Evolutionary conservation across 2,797 vertebrate genomes (phyloP), one percentile per base, ranked within the genome.

Genomic region (Rhinichthys osculus): DNA sequence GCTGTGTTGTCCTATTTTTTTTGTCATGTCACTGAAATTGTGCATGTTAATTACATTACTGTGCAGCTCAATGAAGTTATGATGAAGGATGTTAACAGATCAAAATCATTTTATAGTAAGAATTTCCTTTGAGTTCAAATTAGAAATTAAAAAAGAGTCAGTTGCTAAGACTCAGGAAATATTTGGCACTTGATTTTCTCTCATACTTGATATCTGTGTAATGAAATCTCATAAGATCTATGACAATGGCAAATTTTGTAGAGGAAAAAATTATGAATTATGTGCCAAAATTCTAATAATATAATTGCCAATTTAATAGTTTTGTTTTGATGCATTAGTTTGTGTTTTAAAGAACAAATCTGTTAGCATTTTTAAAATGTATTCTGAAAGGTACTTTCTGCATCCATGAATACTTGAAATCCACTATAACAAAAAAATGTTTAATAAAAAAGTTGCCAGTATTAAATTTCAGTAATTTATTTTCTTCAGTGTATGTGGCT

Each of bases 361-460:
- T 3, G 35, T 78, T 27, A n/a, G 11, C 21, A 59, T 8, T 40
- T 77, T 35, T 38, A 16, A 38, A 23, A 57, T 57, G 21, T 23
- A 57, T 33, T 77, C 33, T 77, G 33, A 40, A 78, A 59, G 52
- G 74, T 59, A 40, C 74, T 78, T 59, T 1, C 11, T 76, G 50
- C 17, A 52, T 76, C 21, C 21, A 40, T 59, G 21, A 40, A 38
- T 77, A 77, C 50, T 38, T 77, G 74, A 77, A 77, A 57, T 76
- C 50, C 6, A 23, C 59, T 27, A 14, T 27, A 30, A 62, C 57
- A 54, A 76, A 35, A 9, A 19, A n/a, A 44, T 73, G n/a, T 30
- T 50, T 50, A 50, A 74, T 1, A 52, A 52, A 21, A 77, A 59
- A 8, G 52, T 38, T 38, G 74, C 74, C 50, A 57, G 74, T 77